Percentiles rank a stretch among this genome's conserved stretches.
These are phyloP conservation scores for Chorisops tibialis DNA, from an alignment of 2,888 invertebrate genomes.

Conservation along the genomic window DNA sequence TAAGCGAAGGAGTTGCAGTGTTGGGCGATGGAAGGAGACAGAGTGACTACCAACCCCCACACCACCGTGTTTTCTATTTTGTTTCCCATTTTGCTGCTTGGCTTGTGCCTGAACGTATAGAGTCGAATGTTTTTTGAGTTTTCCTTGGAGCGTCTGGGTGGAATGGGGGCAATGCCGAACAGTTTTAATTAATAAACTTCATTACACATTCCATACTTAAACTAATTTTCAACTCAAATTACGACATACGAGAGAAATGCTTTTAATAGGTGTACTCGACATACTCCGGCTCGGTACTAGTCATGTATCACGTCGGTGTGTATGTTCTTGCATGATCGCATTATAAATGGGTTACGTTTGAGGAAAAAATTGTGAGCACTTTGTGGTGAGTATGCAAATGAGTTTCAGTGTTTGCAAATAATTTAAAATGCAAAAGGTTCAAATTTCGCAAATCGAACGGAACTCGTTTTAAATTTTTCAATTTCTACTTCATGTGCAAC, in stretches of 20 bases:
- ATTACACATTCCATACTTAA: conserved; percentile 41
- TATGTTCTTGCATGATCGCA: conserved; percentile 4
- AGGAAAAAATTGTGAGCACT: conserved; percentile 1
- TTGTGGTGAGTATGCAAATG: conserved; percentile 25
- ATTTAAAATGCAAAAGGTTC: no score
- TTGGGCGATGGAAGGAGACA: not conserved
- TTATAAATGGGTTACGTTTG: conserved; percentile 17
- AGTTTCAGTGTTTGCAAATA: conserved; percentile 23
- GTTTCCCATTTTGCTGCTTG: not conserved
- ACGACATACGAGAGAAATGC: conserved; percentile 38
- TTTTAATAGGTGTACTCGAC: conserved; percentile 39
- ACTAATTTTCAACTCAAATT: conserved; percentile 41
- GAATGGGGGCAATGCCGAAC: conserved; percentile 31
- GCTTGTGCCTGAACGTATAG: not conserved
- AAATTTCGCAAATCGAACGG: no score
- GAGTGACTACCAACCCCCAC: not conserved
- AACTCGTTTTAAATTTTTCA: no score
- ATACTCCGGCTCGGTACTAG: conserved; percentile 27
- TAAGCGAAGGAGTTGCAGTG: not conserved
- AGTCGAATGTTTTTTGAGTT: no score
- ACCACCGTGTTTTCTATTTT: not conserved
- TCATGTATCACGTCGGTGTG: not conserved
- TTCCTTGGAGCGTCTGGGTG: not conserved
- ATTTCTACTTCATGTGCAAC: no score
- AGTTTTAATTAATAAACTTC: conserved; percentile 41